Base-by-base conservation (phyloP, 2,888 invertebrate species). In the Tupiocoris notatus region DNA sequence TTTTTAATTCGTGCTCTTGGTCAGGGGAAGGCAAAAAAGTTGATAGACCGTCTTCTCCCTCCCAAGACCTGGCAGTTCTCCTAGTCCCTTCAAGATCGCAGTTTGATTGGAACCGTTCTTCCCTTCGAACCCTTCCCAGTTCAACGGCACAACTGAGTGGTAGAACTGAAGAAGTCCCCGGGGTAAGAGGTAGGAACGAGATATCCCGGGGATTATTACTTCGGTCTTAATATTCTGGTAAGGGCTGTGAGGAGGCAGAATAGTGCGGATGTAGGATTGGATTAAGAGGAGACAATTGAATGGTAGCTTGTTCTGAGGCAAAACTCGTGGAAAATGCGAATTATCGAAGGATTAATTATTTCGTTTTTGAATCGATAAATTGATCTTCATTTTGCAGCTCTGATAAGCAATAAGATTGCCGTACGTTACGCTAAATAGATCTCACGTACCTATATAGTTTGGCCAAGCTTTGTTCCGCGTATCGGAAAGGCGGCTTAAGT, bases 141-240 rank as follows among this genome's bases (percentile, higher is more conserved):
- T 18, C 24, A 24, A 63, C 16, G 25, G 25, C 24, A 64, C 3
- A 12, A n/a, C 24, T 23, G 24, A n/a, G n/a, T 1, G 62, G 21
- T 12, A n/a, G 59, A 23, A 23, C 2, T n/a, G 6, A 16, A 1
- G 22, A 63, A 23, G 65, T 16, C 1, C 6, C 39, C 39, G 25
- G 17, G 65, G 25, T 0, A n/a, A 9, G 20, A 24, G 1, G 64
- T 16, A 2, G 25, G 64, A 17, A 24, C 12, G 18, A 39, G 39
- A 39, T 39, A 39, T 12, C 39, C 12, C 12, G 63, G 39, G 65
- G 25, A 24, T 65, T 65, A 65, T 65, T 65, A 65, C 65, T 65
- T 65, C 54, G 23, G 65, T 65, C 65, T 65, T 65, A 39, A 24
- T 39, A 39, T 39, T 39, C 39, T 39, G 39, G 6, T 7, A 39